Conservation (phyloP, 1,140 invertebrate species). For the Bombus waltoni region DNA sequence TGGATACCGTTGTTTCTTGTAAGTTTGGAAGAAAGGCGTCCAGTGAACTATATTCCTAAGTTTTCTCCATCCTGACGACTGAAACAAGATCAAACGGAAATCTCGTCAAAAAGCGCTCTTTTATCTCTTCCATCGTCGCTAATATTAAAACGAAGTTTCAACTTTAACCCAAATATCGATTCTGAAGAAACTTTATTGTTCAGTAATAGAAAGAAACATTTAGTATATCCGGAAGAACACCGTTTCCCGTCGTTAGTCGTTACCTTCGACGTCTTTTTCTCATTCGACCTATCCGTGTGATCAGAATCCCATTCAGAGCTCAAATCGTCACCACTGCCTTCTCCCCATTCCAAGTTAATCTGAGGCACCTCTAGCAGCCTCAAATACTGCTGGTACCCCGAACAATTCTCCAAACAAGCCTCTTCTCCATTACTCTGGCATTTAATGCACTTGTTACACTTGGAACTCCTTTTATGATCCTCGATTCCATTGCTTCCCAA, state of each 20-base stretch:
- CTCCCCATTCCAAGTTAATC: conserved; percentile 88
- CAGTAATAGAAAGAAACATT: not conserved
- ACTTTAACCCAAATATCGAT: not conserved
- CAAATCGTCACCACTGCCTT: conserved; percentile 93
- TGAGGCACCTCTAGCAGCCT: conserved; percentile 89
- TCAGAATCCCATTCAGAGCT: conserved; percentile 95
- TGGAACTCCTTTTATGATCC: not conserved
- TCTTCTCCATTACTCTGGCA: conserved; percentile 1
- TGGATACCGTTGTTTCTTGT: conserved; percentile 96
- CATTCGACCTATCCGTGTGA: conserved; percentile 76
- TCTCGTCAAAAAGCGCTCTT: not conserved
- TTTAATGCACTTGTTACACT: conserved; percentile 2
- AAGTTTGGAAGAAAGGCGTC: conserved; percentile 98
- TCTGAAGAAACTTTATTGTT: not conserved
- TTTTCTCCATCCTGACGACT: conserved; percentile 97
- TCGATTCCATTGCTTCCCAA: too few relatives aligned
- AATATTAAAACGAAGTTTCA: not conserved
- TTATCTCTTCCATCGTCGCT: not conserved
- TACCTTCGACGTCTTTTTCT: conserved; percentile 33
- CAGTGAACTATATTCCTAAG: conserved; percentile 96
- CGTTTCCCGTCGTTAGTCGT: conserved; percentile 13
- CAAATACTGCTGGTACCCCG: conserved; percentile 91
- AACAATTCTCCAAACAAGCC: conserved; percentile 38
- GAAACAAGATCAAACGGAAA: conserved; percentile 79
- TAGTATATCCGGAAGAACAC: not conserved